Percentiles rank a stretch among this genome's conserved stretches.
Evolutionary conservation across 2,888 invertebrate genomes (phyloP).

Genomic region (Neoscelio sp.): DNA sequence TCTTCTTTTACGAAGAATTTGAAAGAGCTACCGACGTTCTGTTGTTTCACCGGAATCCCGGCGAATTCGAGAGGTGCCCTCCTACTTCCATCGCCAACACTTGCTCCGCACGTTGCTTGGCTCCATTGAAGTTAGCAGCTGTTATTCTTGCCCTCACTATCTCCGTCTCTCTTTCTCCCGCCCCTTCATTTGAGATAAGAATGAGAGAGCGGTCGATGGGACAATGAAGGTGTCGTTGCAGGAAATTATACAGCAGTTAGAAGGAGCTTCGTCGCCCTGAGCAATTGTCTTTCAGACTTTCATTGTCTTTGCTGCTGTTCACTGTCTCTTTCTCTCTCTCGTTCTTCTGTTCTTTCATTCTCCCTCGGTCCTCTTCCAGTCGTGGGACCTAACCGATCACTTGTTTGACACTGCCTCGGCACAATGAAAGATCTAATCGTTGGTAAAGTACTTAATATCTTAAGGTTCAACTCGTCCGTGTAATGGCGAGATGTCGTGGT

Average conservation of each 20-base stretch:
- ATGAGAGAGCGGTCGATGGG: conserved; percentile 79
- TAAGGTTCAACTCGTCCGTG: conserved; percentile 78
- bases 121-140: conserved; percentile 59
- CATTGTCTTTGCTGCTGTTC: conserved; percentile 61
- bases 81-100: conserved; percentile 53
- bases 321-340: conserved; percentile 52
- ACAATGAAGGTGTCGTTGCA: conserved; percentile 84
- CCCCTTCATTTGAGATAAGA: conserved; percentile 77
- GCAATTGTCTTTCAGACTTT: conserved; percentile 81
- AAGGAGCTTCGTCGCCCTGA: conserved; percentile 79
- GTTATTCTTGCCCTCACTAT: conserved; percentile 53
- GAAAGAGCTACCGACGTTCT: not conserved
- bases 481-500: conserved; percentile 68
- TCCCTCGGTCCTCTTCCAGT: conserved; percentile 39
- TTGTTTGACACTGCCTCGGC: conserved; percentile 81
- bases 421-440: conserved; percentile 83
- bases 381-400: conserved; percentile 74
- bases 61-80: conserved; percentile 38
- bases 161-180: conserved; percentile 28
- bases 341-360: conserved; percentile 51
- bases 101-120: conserved; percentile 42
- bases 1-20: not conserved
- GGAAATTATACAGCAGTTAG: conserved; percentile 84
- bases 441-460: conserved; percentile 83
- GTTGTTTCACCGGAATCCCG: conserved; percentile 11